phyloP scores from a whole-genome alignment of 2,888 invertebrate species.

The Latheticus oryzae region DNA sequence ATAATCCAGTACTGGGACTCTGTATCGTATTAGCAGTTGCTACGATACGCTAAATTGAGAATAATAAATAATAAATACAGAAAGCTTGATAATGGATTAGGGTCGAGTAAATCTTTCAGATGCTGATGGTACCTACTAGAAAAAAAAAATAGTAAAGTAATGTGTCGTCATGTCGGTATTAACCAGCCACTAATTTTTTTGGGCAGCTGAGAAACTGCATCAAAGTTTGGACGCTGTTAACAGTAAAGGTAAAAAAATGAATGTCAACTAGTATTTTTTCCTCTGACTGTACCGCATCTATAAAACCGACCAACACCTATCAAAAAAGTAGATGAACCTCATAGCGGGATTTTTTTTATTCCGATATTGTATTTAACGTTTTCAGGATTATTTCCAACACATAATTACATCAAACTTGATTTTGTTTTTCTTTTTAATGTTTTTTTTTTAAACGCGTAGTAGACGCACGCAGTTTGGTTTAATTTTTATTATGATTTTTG shows the following conservation, averaged over 20 bases:
- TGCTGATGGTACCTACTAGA: constrained; percentile 3
- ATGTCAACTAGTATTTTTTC: constrained; percentile 11
- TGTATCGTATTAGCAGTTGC: too few relatives aligned
- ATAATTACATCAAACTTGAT: constrained; percentile 54
- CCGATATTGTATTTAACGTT: constrained; percentile 20
- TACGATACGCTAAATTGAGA: too few relatives aligned
- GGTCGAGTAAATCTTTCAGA: too few relatives aligned
- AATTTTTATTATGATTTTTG: too few relatives aligned
- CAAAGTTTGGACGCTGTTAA: constrained; percentile 76
- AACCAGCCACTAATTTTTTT: constrained; percentile 64
- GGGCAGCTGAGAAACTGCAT: constrained; percentile 71
- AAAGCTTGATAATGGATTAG: too few relatives aligned
- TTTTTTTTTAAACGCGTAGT: constrained; percentile 37
- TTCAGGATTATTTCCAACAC: constrained; percentile 45
- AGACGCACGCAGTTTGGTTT: constrained; percentile 28
- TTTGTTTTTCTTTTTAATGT: constrained; percentile 54
- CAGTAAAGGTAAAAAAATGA: constrained; percentile 70
- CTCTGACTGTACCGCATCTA: constrained; percentile 20
- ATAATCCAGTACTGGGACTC: too few relatives aligned
- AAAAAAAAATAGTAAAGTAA: too few relatives aligned
- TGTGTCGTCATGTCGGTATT: constrained; percentile 53
- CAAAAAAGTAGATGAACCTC: constrained; percentile 10
- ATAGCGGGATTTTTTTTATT: too few relatives aligned
- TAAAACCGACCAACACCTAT: constrained; percentile 24
- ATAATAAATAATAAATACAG: too few relatives aligned